Evolutionary conservation across 2,797 vertebrate species (phyloP).

Genomic region (Thamnophis elegans): DNA sequence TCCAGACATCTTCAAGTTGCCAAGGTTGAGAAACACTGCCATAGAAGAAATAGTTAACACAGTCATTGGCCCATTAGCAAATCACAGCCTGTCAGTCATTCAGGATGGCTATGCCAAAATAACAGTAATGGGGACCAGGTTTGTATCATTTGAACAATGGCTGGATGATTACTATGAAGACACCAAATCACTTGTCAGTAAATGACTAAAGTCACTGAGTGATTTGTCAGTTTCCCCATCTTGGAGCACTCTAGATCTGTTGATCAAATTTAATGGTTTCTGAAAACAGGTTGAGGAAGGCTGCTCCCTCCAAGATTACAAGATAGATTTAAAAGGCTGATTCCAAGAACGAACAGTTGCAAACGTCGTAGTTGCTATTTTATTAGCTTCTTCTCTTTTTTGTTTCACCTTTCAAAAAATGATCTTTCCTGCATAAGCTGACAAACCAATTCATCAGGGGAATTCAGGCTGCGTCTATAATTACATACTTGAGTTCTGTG

Average conservation of each 20-base stretch:
- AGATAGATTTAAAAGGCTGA: background rate
- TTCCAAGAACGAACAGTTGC: background rate
- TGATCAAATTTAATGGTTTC: background rate
- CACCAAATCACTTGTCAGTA: background rate
- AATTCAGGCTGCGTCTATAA: background rate
- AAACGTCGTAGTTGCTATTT: background rate
- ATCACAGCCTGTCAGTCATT: background rate
- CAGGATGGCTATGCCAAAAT: background rate
- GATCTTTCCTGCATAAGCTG: background rate
- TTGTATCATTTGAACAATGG: background rate
- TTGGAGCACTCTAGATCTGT: background rate
- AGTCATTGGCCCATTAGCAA: background rate
- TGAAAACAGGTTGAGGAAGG: background rate
- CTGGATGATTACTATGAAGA: background rate
- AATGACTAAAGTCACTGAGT: background rate
- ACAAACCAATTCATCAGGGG: background rate
- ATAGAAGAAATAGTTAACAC: background rate
- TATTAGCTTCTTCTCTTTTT: background rate
- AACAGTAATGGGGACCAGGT: background rate
- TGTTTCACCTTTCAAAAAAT: background rate
- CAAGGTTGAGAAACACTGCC: no score
- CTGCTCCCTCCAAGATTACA: background rate
- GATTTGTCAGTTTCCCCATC: background rate
- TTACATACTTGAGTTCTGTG: background rate
- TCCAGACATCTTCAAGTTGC: no score